A percentile compares a stretch with the other conserved stretches of the same genome.
Evolutionary conservation across 1,140 invertebrate genomes (phyloP).

Genomic region (Caerostris extrusa): DNA sequence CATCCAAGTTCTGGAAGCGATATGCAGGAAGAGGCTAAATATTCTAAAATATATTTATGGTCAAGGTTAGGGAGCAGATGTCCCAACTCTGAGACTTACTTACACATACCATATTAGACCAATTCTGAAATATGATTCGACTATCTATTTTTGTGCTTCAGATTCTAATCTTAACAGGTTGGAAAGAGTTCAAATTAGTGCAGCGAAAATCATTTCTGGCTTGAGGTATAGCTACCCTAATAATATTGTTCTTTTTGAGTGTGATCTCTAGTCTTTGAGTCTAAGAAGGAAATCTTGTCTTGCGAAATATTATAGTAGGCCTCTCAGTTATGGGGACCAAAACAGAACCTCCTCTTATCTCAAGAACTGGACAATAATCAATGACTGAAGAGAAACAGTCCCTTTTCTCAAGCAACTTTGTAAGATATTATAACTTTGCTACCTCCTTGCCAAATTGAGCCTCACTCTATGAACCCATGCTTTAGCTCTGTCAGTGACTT

Average conservation of each 20-base stretch:
- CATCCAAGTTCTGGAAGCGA: background rate
- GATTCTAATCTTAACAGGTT: conserved; percentile 19
- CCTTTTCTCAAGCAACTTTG: conserved; percentile 27
- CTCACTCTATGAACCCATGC: background rate
- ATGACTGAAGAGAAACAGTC: conserved; percentile 41
- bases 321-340: background rate
- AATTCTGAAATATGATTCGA: background rate
- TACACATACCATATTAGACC: background rate
- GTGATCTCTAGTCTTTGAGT: background rate
- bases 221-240: background rate
- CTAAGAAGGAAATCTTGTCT: conserved; percentile 1
- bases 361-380: conserved; percentile 38
- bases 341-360: conserved; percentile 41
- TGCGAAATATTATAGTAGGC: conserved; percentile 50
- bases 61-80: background rate
- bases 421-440: background rate
- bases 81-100: background rate
- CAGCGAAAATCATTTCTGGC: background rate
- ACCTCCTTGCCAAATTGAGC: background rate
- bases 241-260: background rate
- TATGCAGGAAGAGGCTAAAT: background rate
- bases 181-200: conserved; percentile 34
- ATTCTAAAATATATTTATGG: background rate
- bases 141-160: conserved; percentile 33
- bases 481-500: background rate